These are phyloP conservation scores for Mimachlamys varia DNA, from an alignment of 2,888 invertebrate genomes.

Conservation along the genomic window DNA sequence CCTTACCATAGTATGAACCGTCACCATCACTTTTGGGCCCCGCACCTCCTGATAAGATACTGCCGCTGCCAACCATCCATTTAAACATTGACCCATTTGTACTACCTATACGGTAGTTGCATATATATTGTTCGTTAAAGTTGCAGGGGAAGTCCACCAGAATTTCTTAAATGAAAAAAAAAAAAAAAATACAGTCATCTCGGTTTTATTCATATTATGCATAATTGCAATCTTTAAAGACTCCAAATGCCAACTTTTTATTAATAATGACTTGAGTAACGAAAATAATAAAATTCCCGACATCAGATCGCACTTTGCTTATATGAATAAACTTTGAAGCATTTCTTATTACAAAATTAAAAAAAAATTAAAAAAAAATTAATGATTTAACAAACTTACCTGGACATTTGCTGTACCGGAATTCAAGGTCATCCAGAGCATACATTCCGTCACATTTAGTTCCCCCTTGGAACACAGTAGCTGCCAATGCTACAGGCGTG, in stretches of 20 bases:
- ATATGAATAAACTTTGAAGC: no score
- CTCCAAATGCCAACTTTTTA: no score
- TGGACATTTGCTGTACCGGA: not conserved
- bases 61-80: not conserved
- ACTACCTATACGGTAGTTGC: not conserved
- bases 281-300: no score
- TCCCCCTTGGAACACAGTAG: not conserved
- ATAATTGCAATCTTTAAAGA: no score
- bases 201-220: no score
- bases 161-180: not conserved
- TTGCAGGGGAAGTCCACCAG: not conserved
- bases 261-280: no score
- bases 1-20: not conserved
- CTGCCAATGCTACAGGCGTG: not conserved
- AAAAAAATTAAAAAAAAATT: no score
- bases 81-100: not conserved
- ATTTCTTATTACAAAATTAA: no score
- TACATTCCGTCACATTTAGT: not conserved
- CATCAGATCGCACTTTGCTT: no score
- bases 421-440: not conserved
- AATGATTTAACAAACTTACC: not conserved
- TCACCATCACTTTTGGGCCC: not conserved
- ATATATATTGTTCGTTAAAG: not conserved
- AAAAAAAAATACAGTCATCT: no score
- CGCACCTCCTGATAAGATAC: not conserved